phyloP scores from a whole-genome alignment of 2,797 vertebrate genomes.

The Eutrigla gurnardus region DNA sequence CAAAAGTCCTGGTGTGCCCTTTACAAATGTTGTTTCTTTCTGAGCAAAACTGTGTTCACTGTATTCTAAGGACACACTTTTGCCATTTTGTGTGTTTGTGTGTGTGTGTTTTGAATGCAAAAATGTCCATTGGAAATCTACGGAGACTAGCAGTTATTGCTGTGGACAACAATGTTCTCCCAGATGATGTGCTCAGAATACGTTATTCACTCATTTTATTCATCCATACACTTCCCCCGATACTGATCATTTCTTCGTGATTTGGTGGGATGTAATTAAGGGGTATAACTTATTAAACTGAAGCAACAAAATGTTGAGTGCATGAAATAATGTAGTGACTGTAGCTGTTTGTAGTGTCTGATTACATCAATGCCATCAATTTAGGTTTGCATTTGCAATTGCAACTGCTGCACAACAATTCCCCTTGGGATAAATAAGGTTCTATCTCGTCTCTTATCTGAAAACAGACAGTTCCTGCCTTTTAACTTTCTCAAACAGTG shows the following conservation, averaged over 20 bases:
- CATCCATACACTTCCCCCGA: not conserved
- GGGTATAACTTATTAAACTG: not conserved
- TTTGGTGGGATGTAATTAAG: not conserved
- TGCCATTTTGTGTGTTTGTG: not conserved
- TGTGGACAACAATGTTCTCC: not conserved
- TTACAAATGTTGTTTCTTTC: not conserved
- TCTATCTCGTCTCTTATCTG: not conserved
- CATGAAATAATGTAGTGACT: not conserved
- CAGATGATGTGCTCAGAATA: not conserved
- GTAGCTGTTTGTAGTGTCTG: not conserved
- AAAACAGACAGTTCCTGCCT: not conserved
- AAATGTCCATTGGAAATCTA: not conserved
- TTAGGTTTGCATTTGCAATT: not conserved
- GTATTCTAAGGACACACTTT: not conserved
- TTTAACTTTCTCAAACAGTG: not conserved
- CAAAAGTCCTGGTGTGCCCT: not conserved
- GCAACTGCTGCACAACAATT: not conserved
- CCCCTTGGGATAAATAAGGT: not conserved
- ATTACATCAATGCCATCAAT: not conserved
- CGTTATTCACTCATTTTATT: not conserved
- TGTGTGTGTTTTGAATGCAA: too few species aligned
- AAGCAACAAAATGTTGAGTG: not conserved
- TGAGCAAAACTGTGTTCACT: not conserved
- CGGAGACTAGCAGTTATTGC: not conserved
- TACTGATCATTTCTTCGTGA: not conserved